phyloP scores from a whole-genome alignment of 2,797 vertebrate genomes.

The Hemitrygon akajei region DNA sequence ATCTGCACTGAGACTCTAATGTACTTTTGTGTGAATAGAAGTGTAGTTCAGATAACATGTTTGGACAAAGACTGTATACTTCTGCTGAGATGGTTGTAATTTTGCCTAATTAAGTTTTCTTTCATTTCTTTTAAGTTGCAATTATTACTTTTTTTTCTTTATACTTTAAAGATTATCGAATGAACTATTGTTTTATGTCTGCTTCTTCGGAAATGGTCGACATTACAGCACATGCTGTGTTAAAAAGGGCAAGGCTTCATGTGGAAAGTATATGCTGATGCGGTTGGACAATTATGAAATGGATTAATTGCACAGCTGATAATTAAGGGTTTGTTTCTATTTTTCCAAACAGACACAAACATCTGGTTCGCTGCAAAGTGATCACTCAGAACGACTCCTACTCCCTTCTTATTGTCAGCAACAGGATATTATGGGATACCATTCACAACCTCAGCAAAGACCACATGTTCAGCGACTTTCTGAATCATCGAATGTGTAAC shows the following conservation, averaged over 20 bases:
- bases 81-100: not conserved
- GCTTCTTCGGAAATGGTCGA: not conserved
- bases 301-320: not conserved
- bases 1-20: not conserved
- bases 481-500: conserved; percentile 56
- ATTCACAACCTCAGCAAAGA: conserved; percentile 46
- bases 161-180: not conserved
- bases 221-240: too few relatives aligned
- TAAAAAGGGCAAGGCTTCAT: too few relatives aligned
- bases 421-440: conserved; percentile 54
- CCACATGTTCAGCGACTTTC: conserved; percentile 50
- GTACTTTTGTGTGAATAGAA: too few relatives aligned
- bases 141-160: too few relatives aligned
- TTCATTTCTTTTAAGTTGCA: not conserved
- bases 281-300: not conserved
- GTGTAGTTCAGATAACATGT: not conserved
- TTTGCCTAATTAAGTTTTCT: not conserved
- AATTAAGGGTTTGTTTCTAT: conserved; percentile 41
- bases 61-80: too few relatives aligned
- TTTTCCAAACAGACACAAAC: conserved; percentile 51
- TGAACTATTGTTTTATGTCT: not conserved
- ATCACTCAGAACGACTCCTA: conserved; percentile 54
- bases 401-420: conserved; percentile 55
- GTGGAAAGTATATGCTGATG: too few relatives aligned
- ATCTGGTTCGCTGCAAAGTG: conserved; percentile 56